Base-by-base conservation (phyloP, 2,113 vertebrate genomes). In the Albula glossodonta region DNA sequence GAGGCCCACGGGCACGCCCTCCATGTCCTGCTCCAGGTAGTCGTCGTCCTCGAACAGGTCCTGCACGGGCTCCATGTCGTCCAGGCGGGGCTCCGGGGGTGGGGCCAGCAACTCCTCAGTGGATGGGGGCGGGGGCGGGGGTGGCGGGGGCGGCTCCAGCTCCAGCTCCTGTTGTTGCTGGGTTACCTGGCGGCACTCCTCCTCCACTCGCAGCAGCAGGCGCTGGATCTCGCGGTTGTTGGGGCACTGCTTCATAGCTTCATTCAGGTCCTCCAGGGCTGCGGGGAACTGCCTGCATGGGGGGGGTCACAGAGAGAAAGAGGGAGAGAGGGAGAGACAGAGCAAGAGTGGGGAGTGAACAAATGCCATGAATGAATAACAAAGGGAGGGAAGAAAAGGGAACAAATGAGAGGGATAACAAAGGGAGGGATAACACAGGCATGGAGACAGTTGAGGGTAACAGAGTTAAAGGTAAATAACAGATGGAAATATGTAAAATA, bases 161-260 rank as follows among this genome's bases (percentile, higher is more conserved):
- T 98, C 97, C 10, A 96, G 90, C 86, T 97, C 96, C 41, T 87
- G 93, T 48, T 89, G 94, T 51, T 93, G 95, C 87, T 95, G 95
- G 82, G 93, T 94, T 48, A 94, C 90, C 92, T 97, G 96, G 56
- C 95, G 94, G 82, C 94, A 98, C 88, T 99, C 98, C 87, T 99
- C 98, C 87, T 99, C 98, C 89, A 99, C 98, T 19, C 98, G 91
- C 95, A 98, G 90, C 89, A 99, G 95, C 84, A 99, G 97, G 83
- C 98, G 94, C 94, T 97, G 97, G 93, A 99, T 99, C 95, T 99
- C 98, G 52, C 98, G 97, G 95, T 98, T 99, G 96, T 98, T 99
- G 81, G 98, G 98, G 90, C 97, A 99, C 83, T 98, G 95, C 93
- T 96, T 97, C 92, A 99, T 96, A 92, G 98, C 98, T 95, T 99